Evolutionary conservation across 2,113 vertebrate genomes (phyloP), one percentile per base, ranked within the genome.

Genomic region (Dendropsophus ebraccatus): DNA sequence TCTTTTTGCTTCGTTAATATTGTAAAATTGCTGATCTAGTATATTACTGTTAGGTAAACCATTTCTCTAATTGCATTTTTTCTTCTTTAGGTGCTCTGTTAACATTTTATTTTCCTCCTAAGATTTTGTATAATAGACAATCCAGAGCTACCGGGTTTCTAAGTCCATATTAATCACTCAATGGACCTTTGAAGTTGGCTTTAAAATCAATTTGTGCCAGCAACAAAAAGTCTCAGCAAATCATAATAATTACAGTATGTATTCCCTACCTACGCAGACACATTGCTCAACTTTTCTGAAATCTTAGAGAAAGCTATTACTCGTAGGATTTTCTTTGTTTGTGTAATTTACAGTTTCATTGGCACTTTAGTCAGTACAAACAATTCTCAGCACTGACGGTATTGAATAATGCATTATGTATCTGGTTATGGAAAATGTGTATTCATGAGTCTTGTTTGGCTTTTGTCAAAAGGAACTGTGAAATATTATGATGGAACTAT

Each of bases 381-480:
- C 87, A 94, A 94, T 93, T 94, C 94, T 92, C 94, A 91, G 32
- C 88, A 89, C 90, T 94, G 90, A 88, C 89, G 87, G 87, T 89
- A 89, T 81, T 90, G 92, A 87, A 89, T 91, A 88, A 93, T 95
- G 90, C 92, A 95, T 95, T 92, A 95, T 94, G 90, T 89, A 95
- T 94, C 91, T 94, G 91, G 90, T 88, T 88, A 90, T 67, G 77
- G 62, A 88, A 89, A 93, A 94, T 94, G 92, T 85, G 93, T 94
- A 94, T 95, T 95, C 93, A 95, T 93, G 92, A 95, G 91, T 82
- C 87, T 90, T 90, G 90, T 90, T 91, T 92, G 92, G 92, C 93
- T 95, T 95, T 94, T 94, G 93, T 94, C 94, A 94, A 92, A 93
- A 92, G 92, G 92, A 94, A 92, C 92, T 92, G 93, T 94, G 92